Base-by-base conservation (phyloP, 2,113 vertebrate species). In the Pterocles orientalis region DNA sequence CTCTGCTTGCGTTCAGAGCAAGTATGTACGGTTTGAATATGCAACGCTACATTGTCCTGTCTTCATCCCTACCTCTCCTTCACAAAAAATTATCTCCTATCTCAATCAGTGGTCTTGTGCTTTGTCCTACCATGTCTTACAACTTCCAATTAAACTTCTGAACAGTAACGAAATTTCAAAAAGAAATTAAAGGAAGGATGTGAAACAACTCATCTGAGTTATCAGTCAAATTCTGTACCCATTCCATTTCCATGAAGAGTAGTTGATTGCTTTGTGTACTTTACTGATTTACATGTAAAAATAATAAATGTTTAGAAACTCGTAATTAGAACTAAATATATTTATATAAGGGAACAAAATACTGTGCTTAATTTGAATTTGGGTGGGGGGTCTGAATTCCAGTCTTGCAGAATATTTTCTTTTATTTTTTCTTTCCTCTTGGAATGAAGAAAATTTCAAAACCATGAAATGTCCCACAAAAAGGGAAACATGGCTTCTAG, bases 21-120 rank as follows among this genome's bases (percentile, higher is more conserved):
- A n/a, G 13, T 10, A 31, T 0, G 0, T 34, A 43, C 21, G 2
- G 3, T 70, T 88, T 48, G 70, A 33, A 76, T 3, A 56, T 3
- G 8, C 9, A 33, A 39, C 0, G 2, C 8, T 41, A 25, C 0
- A 0, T 3, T 62, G 33, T 25, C 15, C 28, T 58, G 54, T 68
- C 71, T 79, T 71, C 50, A 54, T 34, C 16, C 6, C 21, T 45
- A 61, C 23, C 8, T 12, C 12, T 31, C 41, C 31, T 75, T 61
- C 43, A 58, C 2, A 12, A 68, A 90, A 84, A 47, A 28, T 48
- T 36, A 4, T 25, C 31, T 77, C 18, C 56, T 45, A 0, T 29
- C 13, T 25, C 50, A 57, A 41, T 1, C 1, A 72, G 10, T 15
- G 76, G 24, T 19, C 31, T 73, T 57, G 8, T 71, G 53, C 39